A percentile compares a stretch with the other conserved stretches of the same genome.
Evolutionary conservation across 2,113 vertebrate genomes (phyloP).

Genomic region (Taurulus bubalis): DNA sequence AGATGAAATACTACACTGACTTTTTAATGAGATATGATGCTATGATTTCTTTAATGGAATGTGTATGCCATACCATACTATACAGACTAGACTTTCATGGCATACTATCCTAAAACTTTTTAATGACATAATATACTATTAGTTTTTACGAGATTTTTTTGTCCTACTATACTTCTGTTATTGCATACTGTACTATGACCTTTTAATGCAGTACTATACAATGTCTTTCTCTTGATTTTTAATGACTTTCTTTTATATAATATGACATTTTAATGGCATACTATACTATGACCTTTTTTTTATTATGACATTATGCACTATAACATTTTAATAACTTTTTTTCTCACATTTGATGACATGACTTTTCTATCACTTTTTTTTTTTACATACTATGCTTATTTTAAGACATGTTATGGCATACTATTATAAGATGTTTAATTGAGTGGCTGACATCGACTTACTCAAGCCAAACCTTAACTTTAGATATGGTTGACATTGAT

Average conservation of each 20-base stretch:
- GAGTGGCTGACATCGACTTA: too few species aligned
- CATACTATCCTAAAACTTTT: too few species aligned
- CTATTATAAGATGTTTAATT: not conserved
- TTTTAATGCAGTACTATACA: not conserved
- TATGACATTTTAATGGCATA: too few species aligned
- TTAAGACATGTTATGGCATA: not conserved
- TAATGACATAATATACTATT: not conserved
- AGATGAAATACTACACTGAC: too few species aligned
- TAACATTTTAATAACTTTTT: not conserved
- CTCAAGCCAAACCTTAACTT: not conserved
- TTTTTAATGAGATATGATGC: too few species aligned
- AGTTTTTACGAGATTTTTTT: not conserved
- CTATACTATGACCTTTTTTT: too few species aligned
- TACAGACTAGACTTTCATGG: too few species aligned
- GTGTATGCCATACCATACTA: too few species aligned
- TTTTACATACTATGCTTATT: not conserved
- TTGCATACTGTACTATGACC: not conserved
- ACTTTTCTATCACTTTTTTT: not conserved
- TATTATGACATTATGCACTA: not conserved
- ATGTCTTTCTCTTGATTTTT: too few species aligned
- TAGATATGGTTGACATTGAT: not conserved
- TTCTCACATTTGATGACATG: not conserved
- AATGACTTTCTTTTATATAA: too few species aligned
- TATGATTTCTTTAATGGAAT: too few species aligned
- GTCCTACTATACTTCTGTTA: not conserved